Percentiles rank a stretch among this genome's conserved stretches.
phyloP scores from a whole-genome alignment of 2,113 vertebrate genomes.

The Tor tambroides region DNA sequence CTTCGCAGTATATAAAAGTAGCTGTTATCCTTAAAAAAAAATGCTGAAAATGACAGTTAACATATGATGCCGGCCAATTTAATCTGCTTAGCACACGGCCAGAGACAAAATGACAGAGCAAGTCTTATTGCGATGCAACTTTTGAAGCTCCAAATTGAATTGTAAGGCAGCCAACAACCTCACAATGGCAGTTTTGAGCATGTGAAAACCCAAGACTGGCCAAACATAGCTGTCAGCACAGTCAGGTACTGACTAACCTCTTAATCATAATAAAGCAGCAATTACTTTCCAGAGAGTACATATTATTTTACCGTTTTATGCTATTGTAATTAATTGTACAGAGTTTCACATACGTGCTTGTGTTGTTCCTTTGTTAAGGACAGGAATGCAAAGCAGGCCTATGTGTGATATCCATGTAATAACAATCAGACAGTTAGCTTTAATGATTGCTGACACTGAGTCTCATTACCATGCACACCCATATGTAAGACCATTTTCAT shows the following conservation, averaged over 20 bases:
- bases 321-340: conserved; percentile 2
- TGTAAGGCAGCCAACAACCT: background rate
- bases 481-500: background rate
- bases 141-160: conserved; percentile 40
- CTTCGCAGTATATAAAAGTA: background rate
- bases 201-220: conserved; percentile 14
- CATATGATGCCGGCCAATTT: conserved; percentile 1
- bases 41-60: background rate
- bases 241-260: background rate
- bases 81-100: conserved; percentile 19
- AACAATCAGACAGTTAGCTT: background rate
- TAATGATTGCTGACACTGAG: background rate
- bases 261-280: conserved; percentile 7
- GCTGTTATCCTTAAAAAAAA: conserved; percentile 3
- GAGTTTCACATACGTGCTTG: background rate
- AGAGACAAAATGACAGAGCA: background rate
- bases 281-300: background rate
- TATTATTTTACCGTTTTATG: background rate
- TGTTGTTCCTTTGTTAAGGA: background rate
- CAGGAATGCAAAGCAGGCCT: background rate
- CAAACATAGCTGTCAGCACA: conserved; percentile 24
- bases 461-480: background rate
- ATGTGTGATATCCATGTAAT: background rate
- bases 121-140: background rate
- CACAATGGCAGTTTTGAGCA: background rate